Evolutionary conservation across 1,140 invertebrate genomes (phyloP), one percentile per base, ranked within the genome.

Genomic region (Magallana gigas): DNA sequence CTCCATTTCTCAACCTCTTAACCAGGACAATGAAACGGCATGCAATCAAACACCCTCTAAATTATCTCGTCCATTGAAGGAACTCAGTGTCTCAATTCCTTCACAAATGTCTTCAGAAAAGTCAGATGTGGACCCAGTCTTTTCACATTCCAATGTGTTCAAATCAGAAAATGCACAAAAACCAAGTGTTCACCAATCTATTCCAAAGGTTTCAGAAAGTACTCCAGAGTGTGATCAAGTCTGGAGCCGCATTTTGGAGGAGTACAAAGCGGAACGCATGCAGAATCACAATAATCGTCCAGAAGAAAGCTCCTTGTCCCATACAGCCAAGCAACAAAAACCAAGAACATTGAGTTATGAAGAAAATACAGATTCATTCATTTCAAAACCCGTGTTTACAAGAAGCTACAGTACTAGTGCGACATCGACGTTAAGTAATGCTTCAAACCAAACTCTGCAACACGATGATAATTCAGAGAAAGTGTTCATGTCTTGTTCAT

Each of bases 381-480:
- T 8, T 76, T 76, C 68, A 29, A 76, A 76, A 12, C 68, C 68
- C 29, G 68, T 29, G 14, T 36, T 76, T 12, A 76, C 68, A 1
- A 36, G 68, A 76, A 76, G 68, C 36, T 76, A 76, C 68, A 76
- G 68, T 36, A 18, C 18, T 76, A 76, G 68, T 76, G 68, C 68
- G 23, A 29, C 11, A 12, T 76, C 68, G 12, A 29, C 68, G 29
- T 11, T 48, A 9, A 29, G 68, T 76, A 29, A 76, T 76, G 14
- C 8, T 29, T 76, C 23, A 29, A 76, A 76, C 68, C 68, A 76
- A 23, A 76, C 8, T 5, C 7, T 29, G 23, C 8, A 8, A 29
- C 23, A 76, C 68, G 14, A 29, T 76, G 68, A 76, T 76, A 29
- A 76, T 36, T 12, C 7, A 29, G 68, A 29, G 8, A 29, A 76